Evolutionary conservation across 2,888 invertebrate species (phyloP), one percentile per base, ranked within the genome.

Genomic region (Chrysotoxum bicinctum): DNA sequence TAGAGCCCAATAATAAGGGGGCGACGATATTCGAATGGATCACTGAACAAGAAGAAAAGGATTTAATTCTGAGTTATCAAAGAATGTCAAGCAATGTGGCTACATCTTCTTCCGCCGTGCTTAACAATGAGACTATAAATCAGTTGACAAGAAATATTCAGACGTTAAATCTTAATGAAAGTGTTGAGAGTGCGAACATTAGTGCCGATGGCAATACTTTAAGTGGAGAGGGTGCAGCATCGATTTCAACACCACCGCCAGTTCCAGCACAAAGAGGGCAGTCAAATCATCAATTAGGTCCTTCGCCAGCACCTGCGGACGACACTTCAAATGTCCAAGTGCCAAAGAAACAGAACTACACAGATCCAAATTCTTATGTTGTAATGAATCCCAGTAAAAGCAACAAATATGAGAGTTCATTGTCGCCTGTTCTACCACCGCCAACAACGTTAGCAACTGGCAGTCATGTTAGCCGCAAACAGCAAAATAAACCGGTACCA

Each of bases 11-110:
- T 80, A 96, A 97, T 89, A 93, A 95, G 88, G 94, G 94, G 7
- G 94, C 94, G 81, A 94, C 94, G n/a, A 94, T 95, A n/a, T 91
- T 96, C 40, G 95, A 95, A 89, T 93, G 96, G 87, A 92, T 96
- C 58, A 93, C 93, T 37, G 94, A 94, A 87, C 89, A 89, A 60
- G 90, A 90, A 35, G 89, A 91, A 58, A 89, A 90, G n/a, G 90
- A 92, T 81, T 69, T 92, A 10, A 90, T 92, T 80, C 88, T 91
- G 32, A 89, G 90, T 16, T 90, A 91, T 85, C 91, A 91, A 79
- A 87, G 81, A n/a, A 85, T 54, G 56, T 73, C 48, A 8, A 62
- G 37, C 8, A 62, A 81, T 54, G 73, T 56, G 3, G 81, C 81
- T 23, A 52, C 77, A 23, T 69, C 76, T 9, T 70, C 87, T n/a